Evolutionary conservation across 2,113 vertebrate genomes (phyloP).

Genomic region (Thunnus maccoyii): DNA sequence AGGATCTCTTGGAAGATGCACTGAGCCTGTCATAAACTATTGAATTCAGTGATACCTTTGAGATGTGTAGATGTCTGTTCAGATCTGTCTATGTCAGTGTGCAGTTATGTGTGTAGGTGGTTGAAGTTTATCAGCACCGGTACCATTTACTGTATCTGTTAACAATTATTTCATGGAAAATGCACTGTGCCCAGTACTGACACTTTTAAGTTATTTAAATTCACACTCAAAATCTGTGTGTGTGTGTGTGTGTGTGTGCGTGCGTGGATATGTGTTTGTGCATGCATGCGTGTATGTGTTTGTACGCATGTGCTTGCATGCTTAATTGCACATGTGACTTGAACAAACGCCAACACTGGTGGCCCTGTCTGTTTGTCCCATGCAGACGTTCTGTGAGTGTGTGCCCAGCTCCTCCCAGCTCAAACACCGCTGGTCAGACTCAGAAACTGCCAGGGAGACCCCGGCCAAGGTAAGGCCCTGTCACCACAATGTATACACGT

Average conservation of each 20-base stretch:
- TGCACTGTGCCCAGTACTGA: background rate
- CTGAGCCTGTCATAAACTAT: conserved; percentile 51
- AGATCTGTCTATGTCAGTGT: conserved; percentile 40
- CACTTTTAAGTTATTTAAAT: background rate
- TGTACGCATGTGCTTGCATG: conserved; percentile 54
- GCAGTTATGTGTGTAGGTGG: conserved; percentile 37
- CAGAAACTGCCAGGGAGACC: conserved; percentile 85
- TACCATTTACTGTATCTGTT: conserved; percentile 15
- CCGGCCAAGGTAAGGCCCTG: conserved; percentile 85
- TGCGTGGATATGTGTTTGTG: conserved; percentile 21
- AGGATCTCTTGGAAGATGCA: conserved; percentile 25
- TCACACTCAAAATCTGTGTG: conserved; percentile 5
- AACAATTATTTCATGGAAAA: conserved; percentile 34
- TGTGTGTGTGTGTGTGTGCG: background rate
- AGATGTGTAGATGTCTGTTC: conserved; percentile 49
- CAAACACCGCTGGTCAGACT: conserved; percentile 88
- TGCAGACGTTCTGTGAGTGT: conserved; percentile 88
- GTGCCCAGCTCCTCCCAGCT: conserved; percentile 85
- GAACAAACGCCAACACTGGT: conserved; percentile 74
- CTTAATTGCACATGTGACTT: conserved; percentile 68
- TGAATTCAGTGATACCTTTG: conserved; percentile 47
- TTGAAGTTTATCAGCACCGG: conserved; percentile 43
- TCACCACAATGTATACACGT: background rate
- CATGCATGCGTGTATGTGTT: background rate
- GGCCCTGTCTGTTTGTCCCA: conserved; percentile 81